Conservation (phyloP, 2,888 invertebrate genomes). For the Limulus polyphemus region DNA sequence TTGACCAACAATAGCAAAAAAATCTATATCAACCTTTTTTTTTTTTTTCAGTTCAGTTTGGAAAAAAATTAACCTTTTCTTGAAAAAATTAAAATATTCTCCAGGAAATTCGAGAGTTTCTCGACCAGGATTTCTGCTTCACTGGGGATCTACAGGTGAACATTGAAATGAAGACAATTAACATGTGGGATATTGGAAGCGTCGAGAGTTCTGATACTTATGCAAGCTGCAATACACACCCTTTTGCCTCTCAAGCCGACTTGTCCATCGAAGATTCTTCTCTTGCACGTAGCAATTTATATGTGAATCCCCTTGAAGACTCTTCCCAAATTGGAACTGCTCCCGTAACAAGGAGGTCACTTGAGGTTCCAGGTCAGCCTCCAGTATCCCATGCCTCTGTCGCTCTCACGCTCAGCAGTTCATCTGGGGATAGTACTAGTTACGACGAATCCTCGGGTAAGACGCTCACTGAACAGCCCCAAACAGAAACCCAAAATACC, state of each 20-base stretch:
- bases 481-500: not conserved
- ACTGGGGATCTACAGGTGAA: constrained; percentile 19
- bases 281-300: constrained; percentile 11
- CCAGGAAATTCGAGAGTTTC: constrained; percentile 22
- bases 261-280: constrained; percentile 15
- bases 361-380: too few relatives aligned
- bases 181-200: constrained; percentile 26
- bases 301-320: constrained; percentile 23
- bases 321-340: too few relatives aligned
- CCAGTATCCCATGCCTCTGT: too few relatives aligned
- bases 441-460: constrained; percentile 8
- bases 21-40: too few relatives aligned
- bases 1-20: too few relatives aligned
- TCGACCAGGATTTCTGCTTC: constrained; percentile 16
- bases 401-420: not conserved
- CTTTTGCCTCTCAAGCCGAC: constrained; percentile 54
- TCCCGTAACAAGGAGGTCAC: not conserved
- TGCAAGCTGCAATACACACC: constrained; percentile 92
- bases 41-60: too few relatives aligned
- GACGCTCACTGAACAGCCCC: constrained; percentile 13
- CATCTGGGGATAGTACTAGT: not conserved
- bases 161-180: constrained; percentile 23
- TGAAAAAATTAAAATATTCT: too few relatives aligned
- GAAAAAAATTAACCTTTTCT: too few relatives aligned
- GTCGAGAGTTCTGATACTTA: constrained; percentile 79